Base-by-base conservation (phyloP, 2,113 vertebrate species). In the Marcusenius ussheri region DNA sequence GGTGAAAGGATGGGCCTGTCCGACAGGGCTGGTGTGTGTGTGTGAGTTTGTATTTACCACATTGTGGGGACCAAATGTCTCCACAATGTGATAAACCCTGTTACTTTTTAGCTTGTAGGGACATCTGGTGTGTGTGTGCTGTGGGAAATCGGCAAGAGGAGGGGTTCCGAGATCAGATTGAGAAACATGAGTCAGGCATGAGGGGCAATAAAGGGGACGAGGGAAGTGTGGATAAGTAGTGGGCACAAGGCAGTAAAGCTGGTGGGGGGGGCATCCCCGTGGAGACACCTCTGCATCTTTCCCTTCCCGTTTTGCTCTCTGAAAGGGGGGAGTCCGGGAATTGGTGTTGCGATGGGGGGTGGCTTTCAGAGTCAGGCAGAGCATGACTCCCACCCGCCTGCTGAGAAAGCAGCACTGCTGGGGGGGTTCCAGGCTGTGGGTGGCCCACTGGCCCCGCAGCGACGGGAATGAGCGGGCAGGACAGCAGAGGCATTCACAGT, bases 1-100 rank as follows among this genome's bases (percentile, higher is more conserved):
- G 89, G 80, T 62, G 89, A 85, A 85, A 89, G 74, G 49, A 45
- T 83, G 74, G 77, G 83, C 31, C 66, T 77, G 46, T 42, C 70
- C 5, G 47, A 87, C 45, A 6, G n/a, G 45, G 42, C 42, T 87
- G 58, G 91, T 91, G 90, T 89, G 58, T 91, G 91, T 91, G 90
- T 88, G 77, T 74, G 84, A 3, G 58, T 66, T 66, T 66, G n/a
- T 66, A 27, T 11, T 66, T 66, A 66, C 58, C 8, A 66, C 24
- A 66, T 10, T 70, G n/a, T 70, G 3, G 27, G n/a, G n/a, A 31
- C n/a, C 10, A 70, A 70, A 70, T 31, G n/a, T 70, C 62, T 27
- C 62, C 62, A 70, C 62, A 13, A 70, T 31, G 10, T 70, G 10
- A 31, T 70, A 70, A 70, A 70, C 31, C 10, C 62, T 5, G 10